phyloP scores from a whole-genome alignment of 2,797 vertebrate genomes.

The Melanotaenia parkinsoni region DNA sequence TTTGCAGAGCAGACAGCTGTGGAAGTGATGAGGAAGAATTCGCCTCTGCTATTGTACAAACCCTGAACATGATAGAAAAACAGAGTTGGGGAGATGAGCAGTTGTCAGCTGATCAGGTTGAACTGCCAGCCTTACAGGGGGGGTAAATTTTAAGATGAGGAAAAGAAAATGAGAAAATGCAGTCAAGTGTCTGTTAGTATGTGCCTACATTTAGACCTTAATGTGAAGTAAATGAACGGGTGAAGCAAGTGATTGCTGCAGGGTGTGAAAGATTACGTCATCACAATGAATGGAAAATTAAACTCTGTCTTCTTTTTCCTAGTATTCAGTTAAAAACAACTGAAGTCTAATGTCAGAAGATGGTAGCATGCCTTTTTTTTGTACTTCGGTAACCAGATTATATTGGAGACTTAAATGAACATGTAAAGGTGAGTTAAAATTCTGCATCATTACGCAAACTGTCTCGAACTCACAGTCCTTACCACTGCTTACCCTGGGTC shows the following conservation, averaged over 20 bases:
- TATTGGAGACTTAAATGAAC: not conserved
- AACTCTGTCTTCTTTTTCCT: not conserved
- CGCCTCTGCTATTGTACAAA: not conserved
- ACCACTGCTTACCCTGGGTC: no score
- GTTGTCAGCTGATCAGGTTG: slow-evolving; percentile 31
- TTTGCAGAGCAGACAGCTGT: slow-evolving; percentile 40
- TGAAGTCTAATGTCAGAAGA: not conserved
- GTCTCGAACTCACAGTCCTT: no score
- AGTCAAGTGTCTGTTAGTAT: slow-evolving; percentile 8
- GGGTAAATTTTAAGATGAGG: slow-evolving; percentile 29
- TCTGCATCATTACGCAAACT: no score
- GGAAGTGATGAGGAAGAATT: slow-evolving; percentile 35
- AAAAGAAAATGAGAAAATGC: slow-evolving; percentile 14
- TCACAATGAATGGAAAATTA: not conserved
- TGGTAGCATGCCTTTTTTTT: not conserved
- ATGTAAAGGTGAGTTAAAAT: no score
- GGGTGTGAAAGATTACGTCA: not conserved
- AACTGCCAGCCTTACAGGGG: slow-evolving; percentile 20
- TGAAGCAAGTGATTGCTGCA: not conserved
- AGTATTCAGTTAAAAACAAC: not conserved
- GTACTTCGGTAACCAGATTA: not conserved
- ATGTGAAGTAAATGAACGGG: slow-evolving; percentile 37
- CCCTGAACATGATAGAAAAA: slow-evolving; percentile 16
- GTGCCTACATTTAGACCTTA: slow-evolving; percentile 31
- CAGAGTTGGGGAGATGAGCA: slow-evolving; percentile 7